Evolutionary conservation across 2,113 vertebrate genomes (phyloP).

Genomic region (Hippocampus mohnikei): DNA sequence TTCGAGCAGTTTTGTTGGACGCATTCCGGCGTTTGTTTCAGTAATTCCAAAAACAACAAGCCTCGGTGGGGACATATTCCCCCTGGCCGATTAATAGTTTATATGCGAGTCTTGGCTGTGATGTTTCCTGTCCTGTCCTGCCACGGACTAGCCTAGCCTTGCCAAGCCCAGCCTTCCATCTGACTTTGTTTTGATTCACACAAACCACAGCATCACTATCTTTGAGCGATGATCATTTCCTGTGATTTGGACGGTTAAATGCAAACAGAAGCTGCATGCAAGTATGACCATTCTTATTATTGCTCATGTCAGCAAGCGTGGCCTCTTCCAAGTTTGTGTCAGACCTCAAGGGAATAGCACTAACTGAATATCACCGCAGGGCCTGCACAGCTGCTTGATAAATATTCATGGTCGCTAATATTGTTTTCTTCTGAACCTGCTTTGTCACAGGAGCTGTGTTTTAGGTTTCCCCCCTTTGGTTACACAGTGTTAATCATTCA

Average conservation of each 20-base stretch:
- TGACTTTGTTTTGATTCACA: not conserved
- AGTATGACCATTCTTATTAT: conserved; percentile 1
- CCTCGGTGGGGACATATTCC: not conserved
- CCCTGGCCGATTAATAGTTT: too few relatives aligned
- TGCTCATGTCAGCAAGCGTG: not conserved
- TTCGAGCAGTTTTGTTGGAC: not conserved
- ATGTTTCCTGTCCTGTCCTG: not conserved
- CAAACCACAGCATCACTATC: not conserved
- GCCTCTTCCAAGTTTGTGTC: not conserved
- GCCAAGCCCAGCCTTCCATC: too few relatives aligned
- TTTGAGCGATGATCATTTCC: too few relatives aligned
- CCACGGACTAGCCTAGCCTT: too few relatives aligned
- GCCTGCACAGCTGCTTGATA: not conserved
- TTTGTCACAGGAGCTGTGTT: not conserved
- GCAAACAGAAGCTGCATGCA: not conserved
- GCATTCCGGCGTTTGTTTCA: not conserved
- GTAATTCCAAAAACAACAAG: not conserved
- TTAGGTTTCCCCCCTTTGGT: not conserved
- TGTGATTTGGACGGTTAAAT: not conserved
- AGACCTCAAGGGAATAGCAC: not conserved
- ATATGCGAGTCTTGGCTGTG: not conserved
- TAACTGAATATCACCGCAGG: not conserved
- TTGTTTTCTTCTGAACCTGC: not conserved
- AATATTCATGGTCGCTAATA: not conserved
- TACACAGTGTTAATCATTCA: not conserved